Percentiles rank a stretch among this genome's conserved stretches.
These are phyloP conservation scores for Amiota minor DNA, from an alignment of 2,888 invertebrate species.

Conservation along the genomic window DNA sequence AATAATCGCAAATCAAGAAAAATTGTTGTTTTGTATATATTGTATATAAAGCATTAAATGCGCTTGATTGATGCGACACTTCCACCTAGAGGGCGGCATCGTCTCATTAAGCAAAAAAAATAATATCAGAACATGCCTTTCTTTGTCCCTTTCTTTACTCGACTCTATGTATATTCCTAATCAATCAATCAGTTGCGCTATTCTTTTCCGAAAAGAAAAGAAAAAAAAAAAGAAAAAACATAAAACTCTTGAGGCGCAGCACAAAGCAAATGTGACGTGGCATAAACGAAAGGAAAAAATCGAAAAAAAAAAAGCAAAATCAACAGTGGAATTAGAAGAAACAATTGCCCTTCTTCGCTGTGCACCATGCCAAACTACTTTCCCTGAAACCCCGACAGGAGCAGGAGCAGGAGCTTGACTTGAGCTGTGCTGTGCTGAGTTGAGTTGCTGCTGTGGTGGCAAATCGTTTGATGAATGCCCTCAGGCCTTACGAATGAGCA, in stretches of 20 bases:
- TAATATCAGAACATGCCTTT: slow-evolving; percentile 16
- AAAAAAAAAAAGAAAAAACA: slow-evolving; percentile 24
- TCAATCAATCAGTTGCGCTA: slow-evolving; percentile 66
- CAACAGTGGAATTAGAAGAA: slow-evolving; percentile 36
- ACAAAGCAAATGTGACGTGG: slow-evolving; percentile 45
- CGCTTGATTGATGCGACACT: slow-evolving; percentile 65
- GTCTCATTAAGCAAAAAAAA: slow-evolving; percentile 56
- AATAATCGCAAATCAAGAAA: slow-evolving; percentile 62
- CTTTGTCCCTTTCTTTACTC: too few species aligned
- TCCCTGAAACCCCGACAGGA: background rate
- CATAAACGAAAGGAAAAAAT: slow-evolving; percentile 50
- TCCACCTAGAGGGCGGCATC: slow-evolving; percentile 52
- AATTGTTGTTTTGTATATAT: slow-evolving; percentile 49
- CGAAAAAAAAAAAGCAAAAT: slow-evolving; percentile 38
- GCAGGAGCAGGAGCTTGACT: slow-evolving; percentile 29
- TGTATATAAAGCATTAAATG: slow-evolving; percentile 56
- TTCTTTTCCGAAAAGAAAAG: slow-evolving; percentile 40
- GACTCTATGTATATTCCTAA: slow-evolving; percentile 54
- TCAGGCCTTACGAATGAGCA: slow-evolving; percentile 47
- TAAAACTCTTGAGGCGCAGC: slow-evolving; percentile 5
- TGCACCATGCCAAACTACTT: background rate
- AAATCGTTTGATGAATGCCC: slow-evolving; percentile 63
- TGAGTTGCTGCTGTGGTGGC: slow-evolving; percentile 35
- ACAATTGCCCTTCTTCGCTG: slow-evolving; percentile 48
- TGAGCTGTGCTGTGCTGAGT: too few species aligned